Conservation (phyloP, 2,797 vertebrate species). For the Rachycentron canadum region DNA sequence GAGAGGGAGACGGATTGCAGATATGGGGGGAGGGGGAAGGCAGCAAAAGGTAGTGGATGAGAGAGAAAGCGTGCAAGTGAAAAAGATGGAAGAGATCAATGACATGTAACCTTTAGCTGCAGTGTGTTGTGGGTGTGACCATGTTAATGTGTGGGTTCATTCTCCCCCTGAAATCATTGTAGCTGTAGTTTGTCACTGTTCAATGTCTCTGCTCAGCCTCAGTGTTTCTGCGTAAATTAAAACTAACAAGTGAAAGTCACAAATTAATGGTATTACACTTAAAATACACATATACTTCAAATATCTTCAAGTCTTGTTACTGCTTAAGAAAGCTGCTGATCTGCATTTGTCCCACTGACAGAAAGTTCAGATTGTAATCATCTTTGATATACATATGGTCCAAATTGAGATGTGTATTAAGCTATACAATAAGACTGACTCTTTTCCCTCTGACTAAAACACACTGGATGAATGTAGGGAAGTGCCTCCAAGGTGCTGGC, state of each 20-base stretch:
- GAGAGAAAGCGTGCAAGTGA: conserved; percentile 48
- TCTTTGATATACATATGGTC: conserved; percentile 44
- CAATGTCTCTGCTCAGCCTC: conserved; percentile 1
- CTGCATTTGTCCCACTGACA: conserved; percentile 33
- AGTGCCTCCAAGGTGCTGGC: conserved; percentile 18
- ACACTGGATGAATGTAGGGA: conserved; percentile 30
- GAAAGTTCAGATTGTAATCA: conserved; percentile 26
- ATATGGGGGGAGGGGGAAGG: conserved; percentile 58
- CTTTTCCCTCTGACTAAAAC: conserved; percentile 17
- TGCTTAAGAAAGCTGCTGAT: conserved; percentile 21
- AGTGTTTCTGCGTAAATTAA: conserved; percentile 22
- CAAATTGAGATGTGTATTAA: conserved; percentile 45
- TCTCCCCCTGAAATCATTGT: conserved; percentile 3
- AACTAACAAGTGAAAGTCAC: conserved; percentile 3
- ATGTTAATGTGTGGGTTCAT: conserved; percentile 13
- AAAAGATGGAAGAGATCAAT: conserved; percentile 63
- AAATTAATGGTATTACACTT: background rate
- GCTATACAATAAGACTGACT: conserved; percentile 23
- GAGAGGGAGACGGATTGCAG: conserved; percentile 69
- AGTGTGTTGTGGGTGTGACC: conserved; percentile 65
- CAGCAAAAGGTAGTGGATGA: conserved; percentile 53
- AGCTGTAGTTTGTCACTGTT: conserved; percentile 19
- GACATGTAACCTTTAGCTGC: conserved; percentile 67
- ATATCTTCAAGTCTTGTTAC: conserved; percentile 8
- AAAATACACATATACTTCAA: background rate